Conservation (phyloP, 2,797 vertebrate genomes). For the Gallirallus australis region DNA sequence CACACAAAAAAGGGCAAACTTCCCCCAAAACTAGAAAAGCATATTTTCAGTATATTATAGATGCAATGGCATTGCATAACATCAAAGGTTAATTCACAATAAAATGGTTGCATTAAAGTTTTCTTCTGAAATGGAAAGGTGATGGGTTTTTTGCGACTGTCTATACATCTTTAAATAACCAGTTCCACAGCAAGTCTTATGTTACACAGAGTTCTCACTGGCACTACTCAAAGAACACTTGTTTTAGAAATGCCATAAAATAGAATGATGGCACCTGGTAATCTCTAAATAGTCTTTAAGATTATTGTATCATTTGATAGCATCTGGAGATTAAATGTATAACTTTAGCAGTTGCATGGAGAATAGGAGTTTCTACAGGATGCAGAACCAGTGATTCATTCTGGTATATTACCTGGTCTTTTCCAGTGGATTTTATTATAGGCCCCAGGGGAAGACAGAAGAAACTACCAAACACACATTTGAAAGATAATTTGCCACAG, state of each 20-base stretch:
- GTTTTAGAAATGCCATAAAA: not conserved
- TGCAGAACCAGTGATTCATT: not conserved
- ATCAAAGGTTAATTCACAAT: not conserved
- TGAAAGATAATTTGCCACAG: not conserved
- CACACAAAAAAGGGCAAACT: not conserved
- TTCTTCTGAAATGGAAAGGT: not conserved
- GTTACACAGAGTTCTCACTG: not conserved
- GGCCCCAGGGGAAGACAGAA: not conserved
- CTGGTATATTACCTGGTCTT: not conserved
- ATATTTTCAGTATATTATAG: not conserved
- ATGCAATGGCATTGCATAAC: not conserved
- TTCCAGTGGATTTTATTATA: not conserved
- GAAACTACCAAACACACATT: not conserved
- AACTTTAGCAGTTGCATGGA: not conserved
- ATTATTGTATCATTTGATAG: not conserved
- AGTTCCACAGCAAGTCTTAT: not conserved
- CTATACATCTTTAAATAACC: not conserved
- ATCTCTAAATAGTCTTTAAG: not conserved
- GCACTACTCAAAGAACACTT: not conserved
- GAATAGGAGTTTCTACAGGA: not conserved
- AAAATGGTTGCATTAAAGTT: not conserved
- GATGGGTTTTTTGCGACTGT: not conserved
- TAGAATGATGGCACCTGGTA: not conserved
- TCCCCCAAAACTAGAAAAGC: not conserved
- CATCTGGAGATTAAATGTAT: not conserved